These are phyloP conservation scores for Caiman crocodilus DNA, from an alignment of 2,797 vertebrate species.

Conservation along the genomic window DNA sequence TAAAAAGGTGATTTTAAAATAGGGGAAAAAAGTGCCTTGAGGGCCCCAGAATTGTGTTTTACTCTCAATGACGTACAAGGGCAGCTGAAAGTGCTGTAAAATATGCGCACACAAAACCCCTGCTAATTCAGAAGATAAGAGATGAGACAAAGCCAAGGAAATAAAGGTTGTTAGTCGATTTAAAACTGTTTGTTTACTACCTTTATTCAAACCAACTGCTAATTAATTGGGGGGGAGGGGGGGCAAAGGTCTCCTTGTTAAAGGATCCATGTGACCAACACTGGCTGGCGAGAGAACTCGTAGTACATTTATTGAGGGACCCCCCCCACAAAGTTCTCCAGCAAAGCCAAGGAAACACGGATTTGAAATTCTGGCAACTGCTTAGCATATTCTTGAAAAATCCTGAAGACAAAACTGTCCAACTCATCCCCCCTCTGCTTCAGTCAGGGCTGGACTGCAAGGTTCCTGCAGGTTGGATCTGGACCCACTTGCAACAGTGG, in stretches of 20 bases:
- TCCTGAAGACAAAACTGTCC: background rate
- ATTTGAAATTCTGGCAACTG: accelerated
- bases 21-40: background rate
- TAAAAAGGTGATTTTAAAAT: background rate
- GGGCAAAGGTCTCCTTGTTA: background rate
- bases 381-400: background rate
- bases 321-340: background rate
- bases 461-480: too few species aligned
- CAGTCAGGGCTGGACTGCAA: too few species aligned
- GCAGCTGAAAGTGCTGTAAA: background rate
- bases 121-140: background rate
- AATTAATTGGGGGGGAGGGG: background rate
- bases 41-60: accelerated
- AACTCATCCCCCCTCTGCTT: too few species aligned
- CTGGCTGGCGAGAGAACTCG: background rate
- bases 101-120: background rate
- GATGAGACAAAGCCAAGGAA: background rate
- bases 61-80: background rate
- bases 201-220: background rate
- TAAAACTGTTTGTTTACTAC: background rate
- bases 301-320: background rate
- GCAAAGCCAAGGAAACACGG: background rate
- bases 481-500: too few species aligned
- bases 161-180: background rate
- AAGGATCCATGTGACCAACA: background rate